Evolutionary conservation across 2,888 invertebrate species (phyloP).

Genomic region (Tubiluchus corallicola): DNA sequence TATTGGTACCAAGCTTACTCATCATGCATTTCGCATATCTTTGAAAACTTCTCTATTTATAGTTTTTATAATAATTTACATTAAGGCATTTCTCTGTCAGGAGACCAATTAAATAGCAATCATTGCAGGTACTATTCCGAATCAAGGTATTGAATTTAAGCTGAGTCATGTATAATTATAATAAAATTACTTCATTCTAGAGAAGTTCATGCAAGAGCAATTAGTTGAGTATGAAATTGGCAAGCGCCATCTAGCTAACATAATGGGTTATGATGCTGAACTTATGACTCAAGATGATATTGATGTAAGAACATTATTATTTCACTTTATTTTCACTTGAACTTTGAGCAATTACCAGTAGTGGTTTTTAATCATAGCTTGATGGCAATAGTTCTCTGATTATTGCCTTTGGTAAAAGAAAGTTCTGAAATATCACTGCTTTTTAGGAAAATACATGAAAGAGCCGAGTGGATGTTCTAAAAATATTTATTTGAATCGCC

Average conservation of each 20-base stretch:
- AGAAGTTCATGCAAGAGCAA: slow-evolving; percentile 62
- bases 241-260: slow-evolving; percentile 85
- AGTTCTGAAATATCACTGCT: too few relatives aligned
- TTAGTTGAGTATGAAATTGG: slow-evolving; percentile 68
- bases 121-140: background rate
- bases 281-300: slow-evolving; percentile 69
- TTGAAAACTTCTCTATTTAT: too few relatives aligned
- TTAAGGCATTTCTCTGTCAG: too few relatives aligned
- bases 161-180: too few relatives aligned
- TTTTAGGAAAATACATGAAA: too few relatives aligned
- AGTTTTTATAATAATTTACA: too few relatives aligned
- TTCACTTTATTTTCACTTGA: background rate
- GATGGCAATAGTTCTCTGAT: too few relatives aligned
- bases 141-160: background rate
- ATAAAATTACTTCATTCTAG: slow-evolving; percentile 31
- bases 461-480: background rate
- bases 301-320: slow-evolving; percentile 39
- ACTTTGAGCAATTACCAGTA: background rate
- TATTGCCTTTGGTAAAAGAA: too few relatives aligned
- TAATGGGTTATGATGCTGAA: slow-evolving; percentile 90
- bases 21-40: too few relatives aligned
- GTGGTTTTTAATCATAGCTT: too few relatives aligned
- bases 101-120: too few relatives aligned
- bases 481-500: background rate
- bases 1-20: too few relatives aligned